These are phyloP conservation scores for Notamacropus eugenii DNA, from an alignment of 2,797 vertebrate genomes.

Conservation along the genomic window DNA sequence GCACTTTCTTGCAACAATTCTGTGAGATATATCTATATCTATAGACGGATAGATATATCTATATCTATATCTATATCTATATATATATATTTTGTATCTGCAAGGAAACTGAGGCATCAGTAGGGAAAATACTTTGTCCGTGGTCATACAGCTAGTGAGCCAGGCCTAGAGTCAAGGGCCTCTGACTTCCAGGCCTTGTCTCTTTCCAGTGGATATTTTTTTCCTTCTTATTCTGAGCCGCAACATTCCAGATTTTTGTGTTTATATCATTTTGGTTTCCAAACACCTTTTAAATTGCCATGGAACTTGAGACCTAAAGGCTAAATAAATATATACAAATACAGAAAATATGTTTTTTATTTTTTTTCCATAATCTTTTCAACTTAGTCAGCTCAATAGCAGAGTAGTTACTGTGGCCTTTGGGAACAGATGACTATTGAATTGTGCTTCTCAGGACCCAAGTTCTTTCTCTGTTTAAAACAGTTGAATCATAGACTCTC, in stretches of 20 bases:
- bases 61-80: no score
- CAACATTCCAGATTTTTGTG: neutral
- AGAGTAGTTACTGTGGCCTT: accelerated
- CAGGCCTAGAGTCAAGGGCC: neutral
- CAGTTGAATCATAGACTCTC: slow-evolving; percentile 99
- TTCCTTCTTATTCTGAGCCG: neutral
- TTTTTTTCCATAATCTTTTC: slow-evolving; percentile 50
- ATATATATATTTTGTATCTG: neutral
- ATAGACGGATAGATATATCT: no score
- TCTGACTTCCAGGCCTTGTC: neutral
- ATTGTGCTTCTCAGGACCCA: slow-evolving; percentile 68
- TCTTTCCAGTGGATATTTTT: neutral
- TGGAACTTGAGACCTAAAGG: slow-evolving; percentile 58
- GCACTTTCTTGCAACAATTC: neutral
- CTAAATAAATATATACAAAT: slow-evolving; percentile 68
- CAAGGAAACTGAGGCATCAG: neutral
- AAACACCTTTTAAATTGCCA: neutral
- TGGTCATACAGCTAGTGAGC: neutral
- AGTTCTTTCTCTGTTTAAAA: slow-evolving; percentile 87
- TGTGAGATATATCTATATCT: neutral
- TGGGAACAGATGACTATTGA: neutral
- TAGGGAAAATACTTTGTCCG: neutral
- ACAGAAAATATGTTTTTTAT: slow-evolving; percentile 68
- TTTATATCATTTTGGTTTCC: neutral
- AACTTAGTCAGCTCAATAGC: slow-evolving; percentile 59